A percentile compares a stretch with the other conserved stretches of the same genome.
Evolutionary conservation across 35 echinoderm and acorn worm species (phyloP).

Genomic region (Chiridota heheva): DNA sequence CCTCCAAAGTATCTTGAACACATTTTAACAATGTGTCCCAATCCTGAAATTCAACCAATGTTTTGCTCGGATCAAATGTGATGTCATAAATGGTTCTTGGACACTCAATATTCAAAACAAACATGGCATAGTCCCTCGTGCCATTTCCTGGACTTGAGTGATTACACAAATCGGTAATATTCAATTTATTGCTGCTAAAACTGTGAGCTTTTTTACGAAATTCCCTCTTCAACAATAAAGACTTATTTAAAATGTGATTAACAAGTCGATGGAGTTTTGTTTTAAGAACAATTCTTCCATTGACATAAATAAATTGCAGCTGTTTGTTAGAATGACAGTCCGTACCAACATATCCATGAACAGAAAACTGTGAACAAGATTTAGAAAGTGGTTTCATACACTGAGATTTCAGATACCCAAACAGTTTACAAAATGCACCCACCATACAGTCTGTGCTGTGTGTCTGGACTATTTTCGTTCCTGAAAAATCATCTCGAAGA

Average conservation of each 20-base stretch:
- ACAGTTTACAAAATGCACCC: constrained; percentile 73
- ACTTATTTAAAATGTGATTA: constrained; percentile 62
- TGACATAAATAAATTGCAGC: constrained; percentile 87
- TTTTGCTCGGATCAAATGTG: constrained; percentile 67
- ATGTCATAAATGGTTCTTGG: constrained; percentile 79
- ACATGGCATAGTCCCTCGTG: constrained; percentile 58
- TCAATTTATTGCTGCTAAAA: neutral
- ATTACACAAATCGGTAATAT: neutral
- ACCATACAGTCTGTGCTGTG: constrained; percentile 50
- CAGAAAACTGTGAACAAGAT: constrained; percentile 30
- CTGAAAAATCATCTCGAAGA: constrained; percentile 79
- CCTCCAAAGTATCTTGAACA: constrained; percentile 50
- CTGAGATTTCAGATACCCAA: constrained; percentile 58
- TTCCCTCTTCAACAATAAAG: constrained; percentile 52
- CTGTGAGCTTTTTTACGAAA: neutral
- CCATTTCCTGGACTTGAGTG: constrained; percentile 57
- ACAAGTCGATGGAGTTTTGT: constrained; percentile 83
- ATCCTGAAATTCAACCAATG: constrained; percentile 90
- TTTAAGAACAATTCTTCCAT: constrained; percentile 65
- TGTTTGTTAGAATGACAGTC: constrained; percentile 77
- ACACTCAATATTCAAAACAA: constrained; percentile 79
- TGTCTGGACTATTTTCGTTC: constrained; percentile 79
- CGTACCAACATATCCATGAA: constrained; percentile 68
- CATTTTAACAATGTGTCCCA: constrained; percentile 68
- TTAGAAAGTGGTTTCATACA: constrained; percentile 52